Evolutionary conservation across 37 sponge, comb jelly and placozoan genomes (phyloP).

Genomic region (Spongilla lacustris): DNA sequence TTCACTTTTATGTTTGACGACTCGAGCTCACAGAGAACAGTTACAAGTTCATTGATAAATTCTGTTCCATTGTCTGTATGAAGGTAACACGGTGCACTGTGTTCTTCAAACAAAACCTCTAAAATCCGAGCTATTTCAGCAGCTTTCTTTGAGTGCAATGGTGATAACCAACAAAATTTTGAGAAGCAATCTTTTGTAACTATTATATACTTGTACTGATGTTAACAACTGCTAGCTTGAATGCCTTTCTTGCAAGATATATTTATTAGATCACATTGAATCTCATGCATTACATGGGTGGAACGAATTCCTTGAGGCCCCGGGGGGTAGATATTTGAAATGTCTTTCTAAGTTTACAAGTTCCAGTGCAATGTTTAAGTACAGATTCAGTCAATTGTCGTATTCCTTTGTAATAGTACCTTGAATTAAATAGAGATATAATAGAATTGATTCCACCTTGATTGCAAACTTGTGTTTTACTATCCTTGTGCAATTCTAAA

Average conservation of each 20-base stretch:
- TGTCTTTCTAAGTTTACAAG: conserved; percentile 11
- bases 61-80: conserved; percentile 34
- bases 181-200: conserved; percentile 5
- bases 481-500: background rate
- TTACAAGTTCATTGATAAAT: conserved; percentile 8
- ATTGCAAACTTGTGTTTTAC: background rate
- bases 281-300: conserved; percentile 11
- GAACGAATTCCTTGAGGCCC: conserved; percentile 14
- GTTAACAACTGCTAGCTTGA: background rate
- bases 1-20: background rate
- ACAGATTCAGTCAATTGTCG: background rate
- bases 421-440: conserved; percentile 9
- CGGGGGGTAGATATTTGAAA: conserved; percentile 13
- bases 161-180: conserved; percentile 25
- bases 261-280: conserved; percentile 17
- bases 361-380: conserved; percentile 16
- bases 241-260: conserved; percentile 4
- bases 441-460: conserved; percentile 4
- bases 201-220: conserved; percentile 10
- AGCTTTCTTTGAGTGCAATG: conserved; percentile 26
- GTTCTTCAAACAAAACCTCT: conserved; percentile 2
- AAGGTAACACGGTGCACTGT: conserved; percentile 4
- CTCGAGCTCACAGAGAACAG: conserved; percentile 2
- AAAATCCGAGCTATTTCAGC: background rate
- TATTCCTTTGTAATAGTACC: conserved; percentile 13